Evolutionary conservation across 2,888 invertebrate genomes (phyloP).

Genomic region (Tetheella fluctuosa): DNA sequence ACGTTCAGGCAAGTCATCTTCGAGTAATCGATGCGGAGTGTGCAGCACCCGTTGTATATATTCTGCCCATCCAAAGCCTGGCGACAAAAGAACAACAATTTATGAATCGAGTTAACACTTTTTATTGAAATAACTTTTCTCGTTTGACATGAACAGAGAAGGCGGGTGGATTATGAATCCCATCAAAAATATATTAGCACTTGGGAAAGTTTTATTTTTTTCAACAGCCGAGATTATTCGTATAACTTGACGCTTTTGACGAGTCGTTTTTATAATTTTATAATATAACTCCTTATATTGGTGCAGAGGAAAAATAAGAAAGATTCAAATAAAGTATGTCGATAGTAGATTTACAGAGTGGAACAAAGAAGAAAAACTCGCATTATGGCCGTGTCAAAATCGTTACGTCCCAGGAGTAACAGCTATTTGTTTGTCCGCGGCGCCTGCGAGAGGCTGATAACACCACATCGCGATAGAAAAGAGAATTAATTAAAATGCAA

Average conservation of each 20-base stretch:
- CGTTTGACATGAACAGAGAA: slow-evolving; percentile 46
- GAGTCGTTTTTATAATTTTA: slow-evolving; percentile 35
- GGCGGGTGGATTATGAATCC: slow-evolving; percentile 46
- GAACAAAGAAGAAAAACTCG: slow-evolving; percentile 54
- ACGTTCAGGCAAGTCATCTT: slow-evolving; percentile 99
- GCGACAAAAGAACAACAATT: slow-evolving; percentile 43
- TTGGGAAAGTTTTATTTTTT: slow-evolving; percentile 40
- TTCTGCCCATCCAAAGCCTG: slow-evolving; percentile 98
- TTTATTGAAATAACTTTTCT: slow-evolving; percentile 49
- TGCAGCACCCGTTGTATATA: slow-evolving; percentile 99
- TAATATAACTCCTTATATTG: slow-evolving; percentile 25
- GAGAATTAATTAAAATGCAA: slow-evolving; percentile 83
- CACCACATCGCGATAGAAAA: slow-evolving; percentile 81
- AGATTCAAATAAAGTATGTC: slow-evolving; percentile 8
- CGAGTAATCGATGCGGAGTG: slow-evolving; percentile 99
- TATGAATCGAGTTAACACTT: slow-evolving; percentile 23
- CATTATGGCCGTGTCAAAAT: slow-evolving; percentile 69
- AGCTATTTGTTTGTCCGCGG: slow-evolving; percentile 77
- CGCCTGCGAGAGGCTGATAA: slow-evolving; percentile 77
- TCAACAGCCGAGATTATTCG: slow-evolving; percentile 34
- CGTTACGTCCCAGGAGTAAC: slow-evolving; percentile 63
- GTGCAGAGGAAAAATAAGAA: neutral
- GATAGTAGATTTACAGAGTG: slow-evolving; percentile 34
- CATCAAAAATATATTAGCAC: slow-evolving; percentile 48
- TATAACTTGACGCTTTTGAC: slow-evolving; percentile 38